Evolutionary conservation across 2,797 vertebrate genomes (phyloP).

Genomic region (Pachyuromys duprasi): DNA sequence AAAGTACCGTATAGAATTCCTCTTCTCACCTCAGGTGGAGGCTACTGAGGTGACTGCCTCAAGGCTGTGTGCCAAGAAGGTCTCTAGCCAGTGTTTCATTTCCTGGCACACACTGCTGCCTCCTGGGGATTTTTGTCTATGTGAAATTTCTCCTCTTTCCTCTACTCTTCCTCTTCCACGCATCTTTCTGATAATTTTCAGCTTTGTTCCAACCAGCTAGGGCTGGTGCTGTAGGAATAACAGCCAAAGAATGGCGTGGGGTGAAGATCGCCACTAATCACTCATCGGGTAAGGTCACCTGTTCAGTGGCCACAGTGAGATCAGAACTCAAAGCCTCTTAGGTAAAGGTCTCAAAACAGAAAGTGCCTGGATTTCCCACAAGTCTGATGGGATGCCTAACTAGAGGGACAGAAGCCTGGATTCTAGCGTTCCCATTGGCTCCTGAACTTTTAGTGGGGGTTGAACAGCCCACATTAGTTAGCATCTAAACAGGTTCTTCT

Average conservation of each 20-base stretch:
- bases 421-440: neutral
- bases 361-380: fast-evolving
- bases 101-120: neutral
- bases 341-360: neutral
- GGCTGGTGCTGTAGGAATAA: fast-evolving
- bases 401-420: neutral
- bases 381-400: neutral
- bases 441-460: neutral
- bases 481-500: neutral
- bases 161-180: neutral
- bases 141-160: neutral
- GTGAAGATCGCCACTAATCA: neutral
- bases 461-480: neutral
- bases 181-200: neutral
- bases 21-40: neutral
- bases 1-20: neutral
- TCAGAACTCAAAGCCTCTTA: neutral
- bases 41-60: neutral
- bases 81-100: neutral
- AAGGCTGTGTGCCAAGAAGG: neutral
- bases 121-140: neutral
- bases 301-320: too few relatives aligned
- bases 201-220: neutral
- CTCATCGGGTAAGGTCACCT: neutral
- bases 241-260: fast-evolving